A percentile compares a stretch with the other conserved stretches of the same genome.
Conservation (phyloP, 2,113 vertebrate species). For the Pogonocichla stellata region DNA sequence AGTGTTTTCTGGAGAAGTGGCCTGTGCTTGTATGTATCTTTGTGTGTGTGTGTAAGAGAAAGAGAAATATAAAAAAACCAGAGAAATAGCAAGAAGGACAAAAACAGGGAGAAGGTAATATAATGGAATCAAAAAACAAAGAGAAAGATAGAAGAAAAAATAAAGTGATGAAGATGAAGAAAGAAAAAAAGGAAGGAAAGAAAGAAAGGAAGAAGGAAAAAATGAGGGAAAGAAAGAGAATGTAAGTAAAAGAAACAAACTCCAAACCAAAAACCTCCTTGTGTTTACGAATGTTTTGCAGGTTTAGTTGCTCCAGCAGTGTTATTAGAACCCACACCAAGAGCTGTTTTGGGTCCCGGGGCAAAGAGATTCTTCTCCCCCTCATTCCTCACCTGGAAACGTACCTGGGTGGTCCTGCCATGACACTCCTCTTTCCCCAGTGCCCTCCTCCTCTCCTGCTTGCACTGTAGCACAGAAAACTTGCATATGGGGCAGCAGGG, state of each 20-base stretch:
- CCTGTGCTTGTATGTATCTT: background rate
- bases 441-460: background rate
- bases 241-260: background rate
- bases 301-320: background rate
- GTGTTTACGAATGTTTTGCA: background rate
- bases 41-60: background rate
- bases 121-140: background rate
- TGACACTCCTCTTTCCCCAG: background rate
- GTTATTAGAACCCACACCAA: background rate
- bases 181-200: too few species aligned
- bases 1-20: background rate
- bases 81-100: background rate
- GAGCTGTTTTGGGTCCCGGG: constrained; percentile 54
- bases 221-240: background rate
- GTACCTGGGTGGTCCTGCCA: constrained; percentile 49
- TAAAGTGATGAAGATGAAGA: background rate
- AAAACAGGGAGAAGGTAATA: background rate
- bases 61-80: background rate
- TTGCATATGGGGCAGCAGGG: background rate
- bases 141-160: background rate
- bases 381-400: constrained; percentile 30
- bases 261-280: too few species aligned
- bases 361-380: constrained; percentile 36
- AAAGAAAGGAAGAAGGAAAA: background rate
- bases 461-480: constrained; percentile 31